A percentile compares a stretch with the other conserved stretches of the same genome.
phyloP scores from a whole-genome alignment of 2,888 invertebrate genomes.

The Pterostichus madidus region DNA sequence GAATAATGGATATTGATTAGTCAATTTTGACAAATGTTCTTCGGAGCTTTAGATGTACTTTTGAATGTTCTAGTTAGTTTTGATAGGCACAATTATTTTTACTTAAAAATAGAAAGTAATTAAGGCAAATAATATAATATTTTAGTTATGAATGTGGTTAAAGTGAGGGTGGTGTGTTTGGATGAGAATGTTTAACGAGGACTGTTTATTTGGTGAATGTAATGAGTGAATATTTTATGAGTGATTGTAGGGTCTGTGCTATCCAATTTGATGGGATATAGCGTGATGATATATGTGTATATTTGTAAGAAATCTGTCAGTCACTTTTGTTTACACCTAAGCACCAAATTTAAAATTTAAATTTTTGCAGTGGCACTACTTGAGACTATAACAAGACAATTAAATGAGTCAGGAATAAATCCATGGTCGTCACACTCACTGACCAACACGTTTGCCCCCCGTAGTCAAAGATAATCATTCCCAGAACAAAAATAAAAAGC shows the following conservation, averaged over 20 bases:
- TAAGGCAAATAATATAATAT: no score
- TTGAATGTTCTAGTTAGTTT: not conserved
- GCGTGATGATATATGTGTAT: no score
- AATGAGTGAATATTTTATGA: no score
- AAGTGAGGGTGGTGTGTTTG: no score
- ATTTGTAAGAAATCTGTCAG: no score
- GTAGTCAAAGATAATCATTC: not conserved
- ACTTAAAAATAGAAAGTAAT: no score
- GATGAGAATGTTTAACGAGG: no score
- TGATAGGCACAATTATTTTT: not conserved
- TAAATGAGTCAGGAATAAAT: not conserved
- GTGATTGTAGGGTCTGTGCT: no score
- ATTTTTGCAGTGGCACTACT: not conserved
- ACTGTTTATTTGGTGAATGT: no score
- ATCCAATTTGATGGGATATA: no score
- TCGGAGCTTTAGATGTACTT: not conserved
- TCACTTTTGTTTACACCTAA: not conserved
- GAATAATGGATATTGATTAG: slow-evolving; percentile 29
- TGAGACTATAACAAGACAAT: slow-evolving; percentile 9
- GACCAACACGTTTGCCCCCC: slow-evolving; percentile 6
- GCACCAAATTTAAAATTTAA: not conserved
- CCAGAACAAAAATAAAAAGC: not conserved
- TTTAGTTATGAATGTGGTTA: no score
- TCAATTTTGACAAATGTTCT: slow-evolving; percentile 8
- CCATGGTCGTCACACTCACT: slow-evolving; percentile 10